These are phyloP conservation scores for Trinectes maculatus DNA, from an alignment of 2,113 vertebrate genomes.

Conservation along the genomic window DNA sequence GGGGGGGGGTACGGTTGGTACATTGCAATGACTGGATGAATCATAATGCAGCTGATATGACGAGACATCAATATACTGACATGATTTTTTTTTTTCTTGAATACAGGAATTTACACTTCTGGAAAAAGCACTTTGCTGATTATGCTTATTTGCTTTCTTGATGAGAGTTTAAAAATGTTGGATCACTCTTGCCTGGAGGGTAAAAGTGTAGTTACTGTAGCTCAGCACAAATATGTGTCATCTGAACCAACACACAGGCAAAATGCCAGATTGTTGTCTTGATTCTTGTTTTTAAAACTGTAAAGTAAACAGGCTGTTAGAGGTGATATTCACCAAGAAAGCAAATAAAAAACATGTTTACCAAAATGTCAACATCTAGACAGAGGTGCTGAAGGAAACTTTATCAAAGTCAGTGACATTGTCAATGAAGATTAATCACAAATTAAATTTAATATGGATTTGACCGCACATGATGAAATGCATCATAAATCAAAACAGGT, in stretches of 20 bases:
- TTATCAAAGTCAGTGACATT: constrained; percentile 13
- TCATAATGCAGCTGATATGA: constrained; percentile 67
- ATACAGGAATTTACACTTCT: neutral
- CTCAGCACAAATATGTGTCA: too few relatives aligned
- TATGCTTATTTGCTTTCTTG: neutral
- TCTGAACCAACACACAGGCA: too few relatives aligned
- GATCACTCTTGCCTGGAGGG: too few relatives aligned
- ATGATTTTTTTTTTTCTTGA: neutral
- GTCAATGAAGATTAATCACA: neutral
- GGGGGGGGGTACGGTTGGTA: constrained; percentile 68
- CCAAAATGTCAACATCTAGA: neutral
- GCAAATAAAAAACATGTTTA: neutral
- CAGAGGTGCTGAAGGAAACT: neutral
- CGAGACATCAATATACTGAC: constrained; percentile 2
- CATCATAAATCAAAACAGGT: constrained; percentile 4
- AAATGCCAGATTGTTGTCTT: too few relatives aligned
- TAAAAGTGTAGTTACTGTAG: too few relatives aligned
- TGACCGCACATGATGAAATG: constrained; percentile 8
- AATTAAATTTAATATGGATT: constrained; percentile 10
- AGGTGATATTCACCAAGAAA: constrained; percentile 4
- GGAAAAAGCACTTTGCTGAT: neutral
- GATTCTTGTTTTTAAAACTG: too few relatives aligned
- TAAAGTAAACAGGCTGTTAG: too few relatives aligned
- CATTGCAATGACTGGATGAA: constrained; percentile 75
- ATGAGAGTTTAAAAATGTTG: too few relatives aligned